Evolutionary conservation across 2,888 invertebrate species (phyloP), one percentile per base, ranked within the genome.

Genomic region (Lacanobia oleracea): DNA sequence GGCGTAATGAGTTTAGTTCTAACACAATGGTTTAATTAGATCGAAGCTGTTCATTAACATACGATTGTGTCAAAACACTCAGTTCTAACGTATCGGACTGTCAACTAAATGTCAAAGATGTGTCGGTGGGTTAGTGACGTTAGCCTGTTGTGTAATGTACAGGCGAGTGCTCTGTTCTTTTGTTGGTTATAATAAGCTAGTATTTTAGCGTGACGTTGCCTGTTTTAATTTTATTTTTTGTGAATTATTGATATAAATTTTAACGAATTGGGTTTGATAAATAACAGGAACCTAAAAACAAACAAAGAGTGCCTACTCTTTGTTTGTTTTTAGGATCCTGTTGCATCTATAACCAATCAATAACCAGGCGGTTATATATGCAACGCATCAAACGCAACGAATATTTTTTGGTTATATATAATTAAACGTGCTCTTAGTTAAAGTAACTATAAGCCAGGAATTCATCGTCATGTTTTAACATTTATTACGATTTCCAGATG

Each of bases 21-120:
- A 90, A 87, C 81, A 94, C 93, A 94, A 94, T 92, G 87, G 88
- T 89, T 91, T 94, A 94, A 95, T 95, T 94, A 94, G 91, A 91
- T 84, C 86, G 77, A 84, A 83, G 84, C 79, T 89, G 89, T 91
- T 93, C 92, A 93, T 94, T 93, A 94, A 89, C 91, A 91, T 92
- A 89, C 83, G 88, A 90, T 91, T 89, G 91, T 93, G 94, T 94
- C 95, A 94, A 92, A 94, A 94, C 92, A 93, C 88, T 87, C 87
- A 83, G 86, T 80, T 82, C 86, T 82, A 85, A 89, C 86, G 87
- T 88, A 88, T 88, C 82, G 83, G 72, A 88, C 91, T 94, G 94
- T 95, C 94, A 93, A 89, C 93, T 90, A 87, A 91, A 90, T 92
- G 94, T 94, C 94, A 93, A 87, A 92, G 89, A 91, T 92, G 92